Evolutionary conservation across 2,888 invertebrate species (phyloP).

Genomic region (Salpingus planirostris): DNA sequence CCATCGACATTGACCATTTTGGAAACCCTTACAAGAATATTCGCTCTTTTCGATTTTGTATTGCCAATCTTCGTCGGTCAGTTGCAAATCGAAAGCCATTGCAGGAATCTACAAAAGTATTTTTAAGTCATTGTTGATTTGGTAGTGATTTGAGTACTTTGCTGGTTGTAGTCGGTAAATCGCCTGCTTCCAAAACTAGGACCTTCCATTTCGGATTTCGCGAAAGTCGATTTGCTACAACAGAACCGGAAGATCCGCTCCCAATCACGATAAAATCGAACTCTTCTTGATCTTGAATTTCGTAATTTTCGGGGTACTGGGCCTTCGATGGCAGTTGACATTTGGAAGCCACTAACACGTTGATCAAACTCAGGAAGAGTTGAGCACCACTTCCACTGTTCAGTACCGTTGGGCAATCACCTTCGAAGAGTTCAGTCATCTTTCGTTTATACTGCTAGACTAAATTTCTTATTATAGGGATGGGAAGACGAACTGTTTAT

Average conservation of each 20-base stretch:
- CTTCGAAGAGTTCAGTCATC: too few relatives aligned
- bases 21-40: slow-evolving; percentile 63
- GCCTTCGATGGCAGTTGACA: slow-evolving; percentile 14
- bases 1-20: slow-evolving; percentile 58
- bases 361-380: slow-evolving; percentile 50
- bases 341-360: slow-evolving; percentile 49
- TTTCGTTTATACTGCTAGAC: too few relatives aligned
- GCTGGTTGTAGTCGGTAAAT: slow-evolving; percentile 39
- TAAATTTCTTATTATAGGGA: too few relatives aligned
- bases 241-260: slow-evolving; percentile 46
- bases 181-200: slow-evolving; percentile 47
- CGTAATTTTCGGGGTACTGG: slow-evolving; percentile 20
- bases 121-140: too few relatives aligned
- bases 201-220: slow-evolving; percentile 42
- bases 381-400: slow-evolving; percentile 41
- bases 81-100: too few relatives aligned
- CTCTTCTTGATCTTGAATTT: slow-evolving; percentile 19
- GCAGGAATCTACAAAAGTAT: too few relatives aligned
- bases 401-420: slow-evolving; percentile 21
- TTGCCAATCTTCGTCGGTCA: too few relatives aligned
- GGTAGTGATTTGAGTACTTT: too few relatives aligned
- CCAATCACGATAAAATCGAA: slow-evolving; percentile 48
- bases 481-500: too few relatives aligned
- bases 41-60: slow-evolving; percentile 67
- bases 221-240: slow-evolving; percentile 43